Evolutionary conservation across 2,113 vertebrate genomes (phyloP), one percentile per base, ranked within the genome.

Genomic region (Plotosus lineatus): DNA sequence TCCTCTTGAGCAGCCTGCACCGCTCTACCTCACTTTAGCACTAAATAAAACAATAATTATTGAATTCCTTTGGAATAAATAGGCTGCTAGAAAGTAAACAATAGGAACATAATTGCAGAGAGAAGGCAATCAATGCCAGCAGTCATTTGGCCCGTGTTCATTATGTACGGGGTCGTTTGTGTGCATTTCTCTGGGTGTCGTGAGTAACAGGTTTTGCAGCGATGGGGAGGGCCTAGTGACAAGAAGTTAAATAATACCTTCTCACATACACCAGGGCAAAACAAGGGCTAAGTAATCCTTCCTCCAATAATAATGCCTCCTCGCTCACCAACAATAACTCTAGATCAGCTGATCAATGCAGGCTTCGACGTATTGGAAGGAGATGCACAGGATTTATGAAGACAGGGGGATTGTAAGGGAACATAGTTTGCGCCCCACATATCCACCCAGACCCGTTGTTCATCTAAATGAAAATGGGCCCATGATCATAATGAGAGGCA

Each of bases 31-130:
- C 95, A 94, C 95, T 96, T 97, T 96, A 97, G 97, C 95, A 97
- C 97, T 97, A 98, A 98, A 96, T 97, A 97, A 98, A 97, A 96
- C 96, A 97, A 99, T 98, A 97, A 97, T 98, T 98, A 99, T 99
- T 96, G 97, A 96, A 97, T 98, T 98, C 95, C 94, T 92, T 97
- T 97, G 95, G 95, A 98, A 97, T 97, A 96, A 97, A 95, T 92
- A 95, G 97, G 96, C 96, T 94, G 94, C 95, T 96, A 93, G 95
- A 97, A 98, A 96, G 97, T 98, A 99, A 98, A 99, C 96, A 98
- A 99, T 97, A 94, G 95, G 95, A 96, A 96, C 96, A 96, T 98
- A 98, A 98, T 98, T 98, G 96, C 95, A 95, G 95, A 94, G 95
- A 94, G 94, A 95, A 90, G 94, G 94, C 94, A 95, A 98, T 99